These are phyloP conservation scores for Drosophila malerkotliana DNA, from an alignment of 1,140 invertebrate genomes.

Conservation along the genomic window DNA sequence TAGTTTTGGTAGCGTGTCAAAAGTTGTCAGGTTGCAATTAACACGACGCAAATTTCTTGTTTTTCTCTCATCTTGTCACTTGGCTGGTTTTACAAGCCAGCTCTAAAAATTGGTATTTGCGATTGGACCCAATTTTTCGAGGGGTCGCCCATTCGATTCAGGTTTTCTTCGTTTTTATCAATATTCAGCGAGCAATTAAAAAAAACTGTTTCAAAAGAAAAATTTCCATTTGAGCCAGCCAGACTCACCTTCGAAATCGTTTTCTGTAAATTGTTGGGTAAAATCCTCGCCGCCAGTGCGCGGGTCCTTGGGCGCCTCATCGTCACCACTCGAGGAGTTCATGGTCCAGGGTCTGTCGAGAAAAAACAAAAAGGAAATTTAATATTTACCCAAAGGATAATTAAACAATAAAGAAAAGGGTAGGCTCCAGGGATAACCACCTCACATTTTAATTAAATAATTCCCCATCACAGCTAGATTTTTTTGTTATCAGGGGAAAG, in stretches of 20 bases:
- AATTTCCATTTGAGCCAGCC: slow-evolving; percentile 6
- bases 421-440: neutral
- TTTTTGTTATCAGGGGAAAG: slow-evolving; percentile 5
- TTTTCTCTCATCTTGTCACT: slow-evolving; percentile 35
- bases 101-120: slow-evolving; percentile 5
- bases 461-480: neutral
- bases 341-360: slow-evolving; percentile 86
- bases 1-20: slow-evolving; percentile 12
- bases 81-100: slow-evolving; percentile 41
- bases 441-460: neutral
- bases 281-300: slow-evolving; percentile 88
- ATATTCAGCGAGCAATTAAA: slow-evolving; percentile 26
- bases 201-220: neutral
- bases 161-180: slow-evolving; percentile 17
- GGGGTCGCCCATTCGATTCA: slow-evolving; percentile 1
- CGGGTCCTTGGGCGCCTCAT: slow-evolving; percentile 93
- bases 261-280: slow-evolving; percentile 92
- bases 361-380: neutral
- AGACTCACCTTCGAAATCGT: slow-evolving; percentile 92
- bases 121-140: slow-evolving; percentile 2
- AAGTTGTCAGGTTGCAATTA: slow-evolving; percentile 46
- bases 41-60: slow-evolving; percentile 45
- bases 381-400: slow-evolving; percentile 14
- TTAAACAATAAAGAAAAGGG: slow-evolving; percentile 12
- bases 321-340: slow-evolving; percentile 87